Base-by-base conservation (phyloP, 2,888 invertebrate genomes). In the Geophilus truncorum region DNA sequence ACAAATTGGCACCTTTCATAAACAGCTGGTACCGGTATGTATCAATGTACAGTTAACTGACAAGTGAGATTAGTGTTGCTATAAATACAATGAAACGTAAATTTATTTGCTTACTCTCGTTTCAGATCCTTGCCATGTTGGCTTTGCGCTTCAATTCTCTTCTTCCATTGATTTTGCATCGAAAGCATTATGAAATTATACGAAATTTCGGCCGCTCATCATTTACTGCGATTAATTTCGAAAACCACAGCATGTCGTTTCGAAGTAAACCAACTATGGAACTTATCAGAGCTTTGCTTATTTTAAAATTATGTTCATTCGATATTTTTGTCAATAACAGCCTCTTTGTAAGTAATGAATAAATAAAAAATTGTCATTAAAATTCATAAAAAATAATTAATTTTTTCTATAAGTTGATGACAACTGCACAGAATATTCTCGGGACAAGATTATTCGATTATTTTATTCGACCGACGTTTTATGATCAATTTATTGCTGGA, bases 401-500 rank as follows among this genome's bases (percentile, higher is more conserved):
- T 76, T 18, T 2, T 51, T 34, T 45, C 80, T 78, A 82, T n/a
- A 82, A 86, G 86, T 76, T 87, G 75, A 84, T 87, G 83, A 79
- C 78, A 4, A 23, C 82, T 23, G 81, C 84, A 5, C 82, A 84
- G 25, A 80, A 79, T 18, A 23, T 86, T 25, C 84, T 86, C 77
- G 88, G 86, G 0, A 81, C 81, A 5, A 82, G 82, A 21, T 80
- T 85, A 79, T 85, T 86, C 81, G 84, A 84, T 6, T 81, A 51
- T 1, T 21, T 87, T 23, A 85, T 88, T 80, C 84, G 85, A 21
- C 85, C 85, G 21, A 87, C 88, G 4, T 84, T 88, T 23, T 88
- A 88, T 82, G 85, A 86, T 5, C 89, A 89, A 83, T 89, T 89
- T 85, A 88, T 89, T 34, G 88, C 87, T 5, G 88, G 88, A n/a